Evolutionary conservation across 1,140 invertebrate species (phyloP), one percentile per base, ranked within the genome.

Genomic region (Platorchestia sp.): DNA sequence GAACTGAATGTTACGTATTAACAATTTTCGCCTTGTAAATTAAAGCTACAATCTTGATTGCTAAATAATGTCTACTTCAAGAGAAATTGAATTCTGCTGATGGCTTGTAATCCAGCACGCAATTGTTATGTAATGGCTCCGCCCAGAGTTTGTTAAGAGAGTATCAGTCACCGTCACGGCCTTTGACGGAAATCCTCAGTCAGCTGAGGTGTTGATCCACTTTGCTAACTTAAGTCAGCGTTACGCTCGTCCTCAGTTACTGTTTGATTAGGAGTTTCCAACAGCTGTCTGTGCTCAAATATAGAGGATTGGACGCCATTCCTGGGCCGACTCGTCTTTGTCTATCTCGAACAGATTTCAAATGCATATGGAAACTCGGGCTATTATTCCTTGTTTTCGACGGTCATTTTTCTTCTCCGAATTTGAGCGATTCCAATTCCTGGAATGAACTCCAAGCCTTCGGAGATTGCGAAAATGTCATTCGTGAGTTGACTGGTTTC

Each of bases 221-320:
- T 42, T 89, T 41, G 27, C 87, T 89, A 14, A 89, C 41, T 42
- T 42, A 41, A 89, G 41, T 89, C 87, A 5, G 36, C 87, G 5
- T 36, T 86, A 41, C n/a, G 42, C 87, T 42, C n/a, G 41, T 16
- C 14, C 16, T 41, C 87, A 44, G 87, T 42, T 19, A 42, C 87
- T 89, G 41, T 89, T 89, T 89, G 87, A 89, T 42, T 42, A 89
- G 27, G 87, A 44, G 87, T 41, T 89, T 42, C 87, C 87, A 89
- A 36, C 87, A 44, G 87, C 87, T 89, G 6, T 42, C 87, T 10
- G 6, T 42, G 41, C 43, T 44, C 5, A 41, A 14, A 42, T 89
- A 27, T 89, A 42, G 14, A 89, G 87, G 27, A 89, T 89, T 89
- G 41, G 87, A 89, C 14, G 41, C 36, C 43, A 36, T 36, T 27